Conservation (phyloP, 2,797 vertebrate species). For the Zenarchopterus dispar region DNA sequence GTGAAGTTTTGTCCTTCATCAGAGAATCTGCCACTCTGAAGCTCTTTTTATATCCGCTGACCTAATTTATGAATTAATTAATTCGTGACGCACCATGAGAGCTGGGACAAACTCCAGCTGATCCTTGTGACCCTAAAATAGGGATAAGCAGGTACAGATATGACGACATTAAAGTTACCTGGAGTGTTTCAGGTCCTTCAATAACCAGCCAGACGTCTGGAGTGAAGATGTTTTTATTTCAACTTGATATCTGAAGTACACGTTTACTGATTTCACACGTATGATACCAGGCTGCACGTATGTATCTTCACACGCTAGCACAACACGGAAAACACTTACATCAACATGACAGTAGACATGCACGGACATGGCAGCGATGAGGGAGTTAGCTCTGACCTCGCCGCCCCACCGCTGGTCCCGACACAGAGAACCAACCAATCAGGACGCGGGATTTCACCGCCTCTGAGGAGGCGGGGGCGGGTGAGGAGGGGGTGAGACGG, state of each 20-base stretch:
- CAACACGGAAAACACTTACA: constrained; percentile 69
- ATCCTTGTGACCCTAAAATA: no score
- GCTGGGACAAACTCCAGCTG: no score
- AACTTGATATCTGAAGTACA: constrained; percentile 62
- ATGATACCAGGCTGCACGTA: constrained; percentile 68
- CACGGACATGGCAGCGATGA: constrained; percentile 64
- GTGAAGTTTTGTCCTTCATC: no score
- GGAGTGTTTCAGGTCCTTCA: neutral
- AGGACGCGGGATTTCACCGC: constrained; percentile 45
- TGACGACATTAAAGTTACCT: no score
- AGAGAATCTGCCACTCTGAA: no score
- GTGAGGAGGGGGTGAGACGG: constrained; percentile 13
- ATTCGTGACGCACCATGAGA: no score
- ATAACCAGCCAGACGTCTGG: constrained; percentile 14
- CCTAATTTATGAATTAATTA: no score
- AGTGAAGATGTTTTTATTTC: constrained; percentile 66
- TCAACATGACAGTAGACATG: constrained; percentile 74
- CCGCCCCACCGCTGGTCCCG: constrained; percentile 30
- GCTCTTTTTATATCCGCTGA: no score
- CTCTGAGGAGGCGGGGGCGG: neutral
- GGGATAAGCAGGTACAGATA: no score
- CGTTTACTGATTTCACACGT: constrained; percentile 66
- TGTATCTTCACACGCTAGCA: constrained; percentile 65
- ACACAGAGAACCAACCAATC: constrained; percentile 59
- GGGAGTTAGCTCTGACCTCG: constrained; percentile 15